Conservation (phyloP, 1,140 invertebrate species). For the Rhyacophila brunnea region DNA sequence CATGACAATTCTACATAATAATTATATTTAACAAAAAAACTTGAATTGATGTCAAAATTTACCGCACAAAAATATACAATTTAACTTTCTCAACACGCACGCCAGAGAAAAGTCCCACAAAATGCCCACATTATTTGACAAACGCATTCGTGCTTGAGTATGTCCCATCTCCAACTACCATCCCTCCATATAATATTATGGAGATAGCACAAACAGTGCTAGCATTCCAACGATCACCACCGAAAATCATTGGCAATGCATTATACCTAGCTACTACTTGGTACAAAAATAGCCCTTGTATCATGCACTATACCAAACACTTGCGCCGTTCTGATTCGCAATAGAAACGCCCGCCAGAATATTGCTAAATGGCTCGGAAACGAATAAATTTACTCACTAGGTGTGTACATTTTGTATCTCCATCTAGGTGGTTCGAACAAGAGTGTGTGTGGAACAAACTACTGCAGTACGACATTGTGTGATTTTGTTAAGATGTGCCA, state of each 20-base stretch:
- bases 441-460: slow-evolving; percentile 17
- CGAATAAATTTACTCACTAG: slow-evolving; percentile 33
- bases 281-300: too few relatives aligned
- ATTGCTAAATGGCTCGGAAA: slow-evolving; percentile 35
- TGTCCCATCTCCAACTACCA: background rate
- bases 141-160: slow-evolving; percentile 1
- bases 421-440: slow-evolving; percentile 12
- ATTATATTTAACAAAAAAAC: too few relatives aligned
- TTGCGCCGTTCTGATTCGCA: too few relatives aligned
- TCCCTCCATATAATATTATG: too few relatives aligned
- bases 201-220: slow-evolving; percentile 9
- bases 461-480: too few relatives aligned
- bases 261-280: too few relatives aligned
- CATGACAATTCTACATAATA: too few relatives aligned
- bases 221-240: slow-evolving; percentile 16
- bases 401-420: slow-evolving; percentile 32
- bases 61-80: too few relatives aligned
- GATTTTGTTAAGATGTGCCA: too few relatives aligned
- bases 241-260: slow-evolving; percentile 15
- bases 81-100: too few relatives aligned
- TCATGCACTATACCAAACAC: too few relatives aligned
- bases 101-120: background rate
- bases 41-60: too few relatives aligned
- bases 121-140: background rate
- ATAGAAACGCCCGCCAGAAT: slow-evolving; percentile 9